These are phyloP conservation scores for Pyrrhura leucotis DNA, from an alignment of 2,797 vertebrate genomes.

Conservation along the genomic window DNA sequence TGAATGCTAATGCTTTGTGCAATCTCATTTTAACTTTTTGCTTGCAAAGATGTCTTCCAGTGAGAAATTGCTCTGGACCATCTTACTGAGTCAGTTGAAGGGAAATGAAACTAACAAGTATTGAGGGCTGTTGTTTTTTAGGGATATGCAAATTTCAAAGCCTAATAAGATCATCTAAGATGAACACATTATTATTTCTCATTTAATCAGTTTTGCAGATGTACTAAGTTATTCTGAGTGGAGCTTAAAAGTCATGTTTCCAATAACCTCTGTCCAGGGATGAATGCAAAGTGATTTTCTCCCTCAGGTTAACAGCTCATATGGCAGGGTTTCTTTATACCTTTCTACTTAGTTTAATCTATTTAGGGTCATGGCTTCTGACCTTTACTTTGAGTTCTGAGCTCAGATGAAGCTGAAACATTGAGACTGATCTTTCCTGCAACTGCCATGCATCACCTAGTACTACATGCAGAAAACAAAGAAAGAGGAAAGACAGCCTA, in stretches of 20 bases:
- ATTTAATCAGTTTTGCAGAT: not conserved
- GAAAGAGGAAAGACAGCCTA: not conserved
- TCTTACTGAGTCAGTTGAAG: not conserved
- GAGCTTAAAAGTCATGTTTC: not conserved
- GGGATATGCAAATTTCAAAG: not conserved
- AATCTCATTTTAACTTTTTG: not conserved
- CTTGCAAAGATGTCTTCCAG: not conserved
- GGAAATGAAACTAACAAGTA: not conserved
- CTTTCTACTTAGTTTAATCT: slow-evolving; percentile 11
- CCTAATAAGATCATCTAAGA: not conserved
- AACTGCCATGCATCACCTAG: not conserved
- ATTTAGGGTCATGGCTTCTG: not conserved
- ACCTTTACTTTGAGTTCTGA: slow-evolving; percentile 7
- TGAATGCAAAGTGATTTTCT: not conserved
- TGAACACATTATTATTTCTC: not conserved
- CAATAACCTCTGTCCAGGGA: slow-evolving; percentile 5
- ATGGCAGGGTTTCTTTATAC: not conserved
- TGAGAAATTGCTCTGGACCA: not conserved
- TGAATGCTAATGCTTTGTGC: not conserved
- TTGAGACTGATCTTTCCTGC: not conserved
- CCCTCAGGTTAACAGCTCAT: not conserved
- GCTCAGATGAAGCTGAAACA: not conserved
- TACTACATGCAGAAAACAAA: not conserved
- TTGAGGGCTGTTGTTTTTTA: not conserved
- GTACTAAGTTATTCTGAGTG: not conserved